Conservation (phyloP, 2,113 vertebrate genomes). For the Entelurus aequoreus region DNA sequence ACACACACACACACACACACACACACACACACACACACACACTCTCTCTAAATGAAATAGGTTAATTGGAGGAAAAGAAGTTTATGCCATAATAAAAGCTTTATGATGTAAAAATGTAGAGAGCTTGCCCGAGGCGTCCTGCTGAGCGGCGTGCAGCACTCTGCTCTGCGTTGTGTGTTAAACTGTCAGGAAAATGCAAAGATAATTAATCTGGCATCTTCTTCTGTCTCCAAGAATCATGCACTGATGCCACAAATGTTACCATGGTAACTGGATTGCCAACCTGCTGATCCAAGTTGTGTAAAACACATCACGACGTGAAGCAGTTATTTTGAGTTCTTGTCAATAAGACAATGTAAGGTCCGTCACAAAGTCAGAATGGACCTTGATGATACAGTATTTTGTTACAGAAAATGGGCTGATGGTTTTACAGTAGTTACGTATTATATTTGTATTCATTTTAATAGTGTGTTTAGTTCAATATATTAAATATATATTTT, state of each 20-base stretch:
- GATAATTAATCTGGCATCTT: constrained; percentile 18
- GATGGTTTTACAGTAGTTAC: too few relatives aligned
- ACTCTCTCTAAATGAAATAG: constrained; percentile 16
- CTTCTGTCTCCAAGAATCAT: constrained; percentile 2
- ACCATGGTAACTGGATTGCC: constrained; percentile 16
- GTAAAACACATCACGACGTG: constrained; percentile 3
- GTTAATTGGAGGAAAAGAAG: constrained; percentile 13
- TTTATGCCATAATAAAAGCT: constrained; percentile 52
- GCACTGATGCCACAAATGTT: constrained; percentile 5
- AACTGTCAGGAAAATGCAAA: not conserved
- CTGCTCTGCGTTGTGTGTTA: constrained; percentile 17
- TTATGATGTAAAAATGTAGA: constrained; percentile 31
- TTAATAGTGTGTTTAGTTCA: too few relatives aligned
- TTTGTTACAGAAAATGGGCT: too few relatives aligned
- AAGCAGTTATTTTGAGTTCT: not conserved
- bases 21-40: not conserved
- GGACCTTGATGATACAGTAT: too few relatives aligned
- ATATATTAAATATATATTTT: too few relatives aligned
- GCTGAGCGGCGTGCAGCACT: not conserved
- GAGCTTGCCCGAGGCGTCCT: constrained; percentile 29
- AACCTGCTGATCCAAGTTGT: constrained; percentile 25
- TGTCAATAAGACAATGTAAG: not conserved
- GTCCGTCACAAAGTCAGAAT: not conserved
- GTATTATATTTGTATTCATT: too few relatives aligned
- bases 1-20: not conserved